A percentile compares a stretch with the other conserved stretches of the same genome.
These are phyloP conservation scores for Ceuthmochares aereus DNA, from an alignment of 2,113 vertebrate species.

Conservation along the genomic window DNA sequence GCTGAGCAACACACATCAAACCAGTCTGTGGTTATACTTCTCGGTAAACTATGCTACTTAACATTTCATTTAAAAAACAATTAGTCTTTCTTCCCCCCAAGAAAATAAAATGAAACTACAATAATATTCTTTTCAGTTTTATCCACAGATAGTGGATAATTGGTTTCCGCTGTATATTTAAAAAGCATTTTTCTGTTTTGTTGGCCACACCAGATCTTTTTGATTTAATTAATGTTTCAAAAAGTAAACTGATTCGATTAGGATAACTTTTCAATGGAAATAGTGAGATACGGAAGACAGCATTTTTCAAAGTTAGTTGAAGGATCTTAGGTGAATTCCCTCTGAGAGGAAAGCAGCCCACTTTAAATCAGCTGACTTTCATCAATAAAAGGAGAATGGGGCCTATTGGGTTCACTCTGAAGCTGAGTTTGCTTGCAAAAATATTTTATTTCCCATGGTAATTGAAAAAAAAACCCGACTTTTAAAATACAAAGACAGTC, in stretches of 20 bases:
- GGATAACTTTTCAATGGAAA: slow-evolving; percentile 23
- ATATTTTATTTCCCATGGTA: neutral
- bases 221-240: slow-evolving; percentile 47
- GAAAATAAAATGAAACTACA: slow-evolving; percentile 49
- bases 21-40: slow-evolving; percentile 61
- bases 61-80: slow-evolving; percentile 70
- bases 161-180: slow-evolving; percentile 44
- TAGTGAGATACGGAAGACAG: neutral
- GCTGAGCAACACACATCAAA: slow-evolving; percentile 71
- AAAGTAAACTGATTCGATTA: slow-evolving; percentile 50
- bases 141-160: slow-evolving; percentile 22
- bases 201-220: slow-evolving; percentile 16
- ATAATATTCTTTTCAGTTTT: slow-evolving; percentile 45
- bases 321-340: neutral
- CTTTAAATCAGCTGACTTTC: neutral
- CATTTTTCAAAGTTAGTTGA: neutral
- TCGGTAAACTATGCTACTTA: slow-evolving; percentile 65
- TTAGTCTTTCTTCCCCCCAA: slow-evolving; percentile 52
- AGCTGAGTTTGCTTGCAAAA: neutral
- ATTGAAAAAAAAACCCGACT: neutral
- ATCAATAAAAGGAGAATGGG: neutral
- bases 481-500: neutral
- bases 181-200: slow-evolving; percentile 33
- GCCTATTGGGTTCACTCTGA: neutral
- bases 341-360: neutral